phyloP scores from a whole-genome alignment of 2,888 invertebrate genomes.

The Torymus auratus region DNA sequence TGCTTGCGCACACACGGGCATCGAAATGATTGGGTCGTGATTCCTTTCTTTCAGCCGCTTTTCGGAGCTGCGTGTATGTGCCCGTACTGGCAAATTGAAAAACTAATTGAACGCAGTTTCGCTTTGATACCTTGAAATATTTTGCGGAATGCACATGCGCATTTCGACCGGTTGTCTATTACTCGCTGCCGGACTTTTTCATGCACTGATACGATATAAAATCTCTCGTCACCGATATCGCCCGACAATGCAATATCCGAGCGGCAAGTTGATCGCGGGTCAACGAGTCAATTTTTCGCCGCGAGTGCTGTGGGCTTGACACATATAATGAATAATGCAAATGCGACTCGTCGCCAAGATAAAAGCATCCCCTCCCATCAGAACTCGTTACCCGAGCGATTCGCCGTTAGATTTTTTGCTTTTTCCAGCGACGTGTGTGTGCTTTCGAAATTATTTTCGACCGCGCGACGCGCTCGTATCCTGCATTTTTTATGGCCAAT shows the following conservation, averaged over 20 bases:
- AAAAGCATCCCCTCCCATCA: slow-evolving; percentile 22
- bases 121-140: slow-evolving; percentile 15
- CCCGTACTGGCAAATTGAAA: slow-evolving; percentile 41
- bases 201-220: neutral
- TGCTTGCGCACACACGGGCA: neutral
- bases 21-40: slow-evolving; percentile 32
- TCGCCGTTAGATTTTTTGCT: neutral
- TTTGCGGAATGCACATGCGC: neutral
- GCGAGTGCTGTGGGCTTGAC: neutral
- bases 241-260: neutral
- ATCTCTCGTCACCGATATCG: neutral
- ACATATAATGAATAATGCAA: slow-evolving; percentile 46
- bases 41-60: neutral
- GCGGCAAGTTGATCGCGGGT: neutral
- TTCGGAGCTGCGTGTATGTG: neutral
- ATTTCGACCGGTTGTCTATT: neutral
- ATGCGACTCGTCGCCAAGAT: slow-evolving; percentile 30
- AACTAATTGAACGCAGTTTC: slow-evolving; percentile 45
- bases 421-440: neutral
- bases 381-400: slow-evolving; percentile 38
- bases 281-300: slow-evolving; percentile 19
- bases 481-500: slow-evolving; percentile 18
- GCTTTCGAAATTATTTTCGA: slow-evolving; percentile 17
- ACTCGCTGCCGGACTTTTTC: neutral
- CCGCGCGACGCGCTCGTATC: neutral